Percentiles rank a stretch among this genome's conserved stretches.
phyloP scores from a whole-genome alignment of 2,113 vertebrate species.

The Macaca mulatta region DNA sequence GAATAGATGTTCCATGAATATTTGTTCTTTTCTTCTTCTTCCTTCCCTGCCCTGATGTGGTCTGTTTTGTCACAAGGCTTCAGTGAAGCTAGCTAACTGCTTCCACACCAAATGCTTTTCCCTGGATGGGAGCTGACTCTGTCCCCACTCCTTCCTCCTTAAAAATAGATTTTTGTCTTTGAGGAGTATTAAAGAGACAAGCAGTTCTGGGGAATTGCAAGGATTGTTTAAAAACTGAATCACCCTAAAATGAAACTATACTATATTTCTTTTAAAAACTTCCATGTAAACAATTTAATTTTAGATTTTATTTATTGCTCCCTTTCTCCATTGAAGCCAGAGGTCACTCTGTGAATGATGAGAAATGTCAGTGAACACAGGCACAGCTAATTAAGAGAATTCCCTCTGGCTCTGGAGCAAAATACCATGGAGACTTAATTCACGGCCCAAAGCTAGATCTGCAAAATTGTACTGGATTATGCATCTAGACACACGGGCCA shows the following conservation, averaged over 20 bases:
- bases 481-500: neutral
- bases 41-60: fast-evolving
- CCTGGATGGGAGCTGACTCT: neutral
- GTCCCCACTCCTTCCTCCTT: neutral
- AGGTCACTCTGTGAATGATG: conserved; percentile 18
- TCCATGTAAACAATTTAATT: conserved; percentile 51
- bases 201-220: conserved; percentile 39
- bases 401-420: neutral
- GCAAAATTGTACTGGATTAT: too few relatives aligned
- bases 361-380: neutral
- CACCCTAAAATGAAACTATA: conserved; percentile 4
- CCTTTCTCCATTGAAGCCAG: conserved; percentile 41
- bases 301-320: conserved; percentile 61
- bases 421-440: neutral
- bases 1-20: neutral
- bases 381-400: neutral
- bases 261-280: conserved; percentile 34
- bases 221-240: conserved; percentile 51
- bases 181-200: neutral
- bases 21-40: fast-evolving
- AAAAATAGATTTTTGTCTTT: conserved; percentile 51
- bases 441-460: neutral
- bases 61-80: neutral
- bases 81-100: neutral
- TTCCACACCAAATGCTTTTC: neutral